These are phyloP conservation scores for Irena cyanogastra DNA, from an alignment of 2,113 vertebrate species.

Conservation along the genomic window DNA sequence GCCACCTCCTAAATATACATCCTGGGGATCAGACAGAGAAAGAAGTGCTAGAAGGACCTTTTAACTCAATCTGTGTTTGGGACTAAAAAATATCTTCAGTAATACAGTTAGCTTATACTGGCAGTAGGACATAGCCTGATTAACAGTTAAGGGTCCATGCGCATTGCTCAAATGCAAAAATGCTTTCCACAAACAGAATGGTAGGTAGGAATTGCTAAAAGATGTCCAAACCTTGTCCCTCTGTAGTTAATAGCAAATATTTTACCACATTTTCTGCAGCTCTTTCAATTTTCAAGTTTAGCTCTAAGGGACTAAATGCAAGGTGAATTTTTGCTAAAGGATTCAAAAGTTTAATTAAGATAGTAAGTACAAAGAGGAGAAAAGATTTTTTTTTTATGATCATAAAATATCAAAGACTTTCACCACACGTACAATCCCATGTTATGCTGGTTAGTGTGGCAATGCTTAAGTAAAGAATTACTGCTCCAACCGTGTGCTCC, in stretches of 20 bases:
- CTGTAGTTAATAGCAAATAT: neutral
- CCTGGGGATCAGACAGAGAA: neutral
- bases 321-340: neutral
- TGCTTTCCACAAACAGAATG: neutral
- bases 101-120: neutral
- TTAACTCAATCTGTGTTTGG: neutral
- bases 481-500: fast-evolving
- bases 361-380: neutral
- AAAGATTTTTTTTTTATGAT: neutral
- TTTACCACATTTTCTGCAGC: neutral
- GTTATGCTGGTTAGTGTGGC: neutral
- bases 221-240: neutral
- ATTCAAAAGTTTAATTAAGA: neutral
- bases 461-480: neutral
- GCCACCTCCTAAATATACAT: neutral
- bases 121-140: neutral
- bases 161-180: neutral
- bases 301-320: neutral
- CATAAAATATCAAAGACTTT: neutral
- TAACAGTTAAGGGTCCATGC: neutral
- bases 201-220: neutral
- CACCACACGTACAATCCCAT: neutral
- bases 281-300: neutral
- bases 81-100: neutral
- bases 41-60: neutral